These are phyloP conservation scores for Idaea dimidiata DNA, from an alignment of 2,888 invertebrate genomes.

Conservation along the genomic window DNA sequence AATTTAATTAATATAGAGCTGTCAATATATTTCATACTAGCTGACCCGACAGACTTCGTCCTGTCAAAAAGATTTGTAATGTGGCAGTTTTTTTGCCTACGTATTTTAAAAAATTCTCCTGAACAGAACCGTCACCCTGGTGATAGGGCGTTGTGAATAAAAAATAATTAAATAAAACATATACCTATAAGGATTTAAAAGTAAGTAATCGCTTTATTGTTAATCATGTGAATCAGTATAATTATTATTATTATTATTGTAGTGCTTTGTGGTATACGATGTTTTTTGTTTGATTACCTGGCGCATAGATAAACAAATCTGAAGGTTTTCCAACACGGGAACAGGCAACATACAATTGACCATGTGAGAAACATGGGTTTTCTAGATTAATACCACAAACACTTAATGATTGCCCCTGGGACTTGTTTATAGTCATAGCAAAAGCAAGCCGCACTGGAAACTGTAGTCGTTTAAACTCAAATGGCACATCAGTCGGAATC, in stretches of 20 bases:
- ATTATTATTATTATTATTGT: constrained; percentile 24
- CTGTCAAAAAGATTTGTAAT: constrained; percentile 30
- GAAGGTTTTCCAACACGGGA: constrained; percentile 38
- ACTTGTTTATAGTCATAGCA: constrained; percentile 31
- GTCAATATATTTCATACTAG: too few species aligned
- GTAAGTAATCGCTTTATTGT: constrained; percentile 30
- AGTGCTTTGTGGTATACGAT: too few species aligned
- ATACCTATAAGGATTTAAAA: constrained; percentile 34
- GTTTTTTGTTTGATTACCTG: constrained; percentile 6
- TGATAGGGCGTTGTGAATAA: constrained; percentile 33
- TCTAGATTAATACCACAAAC: constrained; percentile 34
- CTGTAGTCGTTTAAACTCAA: constrained; percentile 31
- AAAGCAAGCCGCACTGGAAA: constrained; percentile 31
- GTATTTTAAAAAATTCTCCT: constrained; percentile 31
- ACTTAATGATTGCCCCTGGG: constrained; percentile 25
- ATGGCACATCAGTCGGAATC: constrained; percentile 31
- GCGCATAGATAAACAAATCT: constrained; percentile 25
- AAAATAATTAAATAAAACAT: constrained; percentile 34
- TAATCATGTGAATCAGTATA: constrained; percentile 14
- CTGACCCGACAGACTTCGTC: neutral
- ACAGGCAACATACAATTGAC: constrained; percentile 39
- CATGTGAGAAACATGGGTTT: constrained; percentile 34
- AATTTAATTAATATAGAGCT: too few species aligned
- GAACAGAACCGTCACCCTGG: constrained; percentile 35
- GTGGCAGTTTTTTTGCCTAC: constrained; percentile 30